These are phyloP conservation scores for Mamestra configurata DNA, from an alignment of 1,140 invertebrate genomes.

Conservation along the genomic window DNA sequence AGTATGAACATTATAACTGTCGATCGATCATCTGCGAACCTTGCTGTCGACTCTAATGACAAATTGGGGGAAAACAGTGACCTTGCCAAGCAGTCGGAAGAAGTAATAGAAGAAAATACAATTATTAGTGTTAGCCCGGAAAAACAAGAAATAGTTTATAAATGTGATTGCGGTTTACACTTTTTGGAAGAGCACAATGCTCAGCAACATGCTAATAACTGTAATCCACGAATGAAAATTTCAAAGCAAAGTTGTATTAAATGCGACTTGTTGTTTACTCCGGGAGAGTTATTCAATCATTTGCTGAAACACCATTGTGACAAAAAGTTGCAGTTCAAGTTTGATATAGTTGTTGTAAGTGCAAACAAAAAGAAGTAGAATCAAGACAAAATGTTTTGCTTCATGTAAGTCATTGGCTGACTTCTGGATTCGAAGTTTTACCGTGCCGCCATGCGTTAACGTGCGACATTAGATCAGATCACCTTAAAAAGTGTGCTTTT, in stretches of 20 bases:
- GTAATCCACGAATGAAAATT: slow-evolving; percentile 52
- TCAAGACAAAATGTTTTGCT: not conserved
- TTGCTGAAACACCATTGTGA: slow-evolving; percentile 71
- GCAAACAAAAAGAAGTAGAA: not conserved
- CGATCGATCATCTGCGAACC: not conserved
- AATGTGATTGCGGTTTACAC: slow-evolving; percentile 72
- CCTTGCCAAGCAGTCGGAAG: not conserved
- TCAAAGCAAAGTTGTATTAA: slow-evolving; percentile 69
- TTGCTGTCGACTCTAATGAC: not conserved
- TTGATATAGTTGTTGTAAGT: slow-evolving; percentile 57
- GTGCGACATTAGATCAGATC: too few species aligned
- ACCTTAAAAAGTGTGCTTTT: too few species aligned
- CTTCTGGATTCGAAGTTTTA: too few species aligned
- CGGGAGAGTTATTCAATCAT: slow-evolving; percentile 72
- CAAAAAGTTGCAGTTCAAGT: slow-evolving; percentile 64
- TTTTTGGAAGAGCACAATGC: slow-evolving; percentile 63
- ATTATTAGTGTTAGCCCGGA: not conserved
- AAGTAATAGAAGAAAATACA: not conserved
- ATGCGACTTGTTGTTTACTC: slow-evolving; percentile 70
- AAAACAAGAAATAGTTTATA: slow-evolving; percentile 62
- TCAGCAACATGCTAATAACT: slow-evolving; percentile 61
- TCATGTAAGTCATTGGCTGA: too few species aligned
- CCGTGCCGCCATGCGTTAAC: too few species aligned
- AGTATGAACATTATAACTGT: slow-evolving; percentile 10
- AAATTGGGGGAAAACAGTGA: not conserved